Evolutionary conservation across 2,113 vertebrate genomes (phyloP).

Genomic region (Rhagologus leucostigma): DNA sequence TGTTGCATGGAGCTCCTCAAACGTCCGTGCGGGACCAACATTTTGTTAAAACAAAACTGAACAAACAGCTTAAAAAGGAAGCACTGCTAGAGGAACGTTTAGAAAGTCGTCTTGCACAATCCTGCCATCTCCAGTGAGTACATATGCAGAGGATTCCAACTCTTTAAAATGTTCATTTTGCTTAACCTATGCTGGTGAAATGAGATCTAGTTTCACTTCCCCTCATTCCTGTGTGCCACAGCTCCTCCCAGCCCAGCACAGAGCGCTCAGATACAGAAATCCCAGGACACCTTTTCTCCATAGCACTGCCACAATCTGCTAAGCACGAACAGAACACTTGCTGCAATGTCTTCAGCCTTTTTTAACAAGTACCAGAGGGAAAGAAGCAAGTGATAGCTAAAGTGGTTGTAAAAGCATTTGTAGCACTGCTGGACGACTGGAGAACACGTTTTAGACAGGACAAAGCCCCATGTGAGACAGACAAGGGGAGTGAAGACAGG

Average conservation of each 20-base stretch:
- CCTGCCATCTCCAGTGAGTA: not conserved
- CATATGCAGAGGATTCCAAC: not conserved
- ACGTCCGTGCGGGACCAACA: accelerated
- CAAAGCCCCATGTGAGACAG: not conserved
- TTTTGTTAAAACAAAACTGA: not conserved
- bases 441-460: not conserved
- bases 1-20: not conserved
- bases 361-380: not conserved
- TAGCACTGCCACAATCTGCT: not conserved
- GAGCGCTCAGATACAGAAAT: not conserved
- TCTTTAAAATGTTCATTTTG: not conserved
- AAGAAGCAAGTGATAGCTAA: not conserved
- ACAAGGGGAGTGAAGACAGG: not conserved
- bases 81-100: not conserved
- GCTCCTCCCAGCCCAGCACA: not conserved
- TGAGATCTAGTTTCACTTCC: not conserved
- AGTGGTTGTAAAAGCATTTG: not conserved
- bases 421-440: not conserved
- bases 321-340: not conserved
- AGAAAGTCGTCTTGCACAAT: not conserved
- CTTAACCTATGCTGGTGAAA: not conserved
- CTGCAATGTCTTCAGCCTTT: not conserved
- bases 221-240: not conserved
- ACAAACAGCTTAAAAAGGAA: not conserved
- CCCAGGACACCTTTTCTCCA: not conserved